Percentiles rank a stretch among this genome's conserved stretches.
Conservation (phyloP, 2,888 invertebrate species). For the Spialia ferax region DNA sequence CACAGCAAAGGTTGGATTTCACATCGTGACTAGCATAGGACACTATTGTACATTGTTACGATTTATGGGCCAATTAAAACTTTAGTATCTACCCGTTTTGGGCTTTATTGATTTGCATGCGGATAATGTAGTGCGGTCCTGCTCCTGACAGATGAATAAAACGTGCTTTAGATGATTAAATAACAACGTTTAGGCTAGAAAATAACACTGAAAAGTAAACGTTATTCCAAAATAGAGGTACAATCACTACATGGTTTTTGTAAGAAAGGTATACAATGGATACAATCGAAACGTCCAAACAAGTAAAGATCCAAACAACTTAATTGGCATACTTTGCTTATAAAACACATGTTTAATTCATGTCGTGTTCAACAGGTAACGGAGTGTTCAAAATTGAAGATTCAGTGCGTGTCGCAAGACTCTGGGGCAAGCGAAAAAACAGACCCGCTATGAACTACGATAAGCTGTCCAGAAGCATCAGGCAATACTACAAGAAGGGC, state of each 20-base stretch:
- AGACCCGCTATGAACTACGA: constrained; percentile 99
- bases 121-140: constrained; percentile 22
- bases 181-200: background rate
- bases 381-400: constrained; percentile 99
- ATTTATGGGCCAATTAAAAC: constrained; percentile 49
- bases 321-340: constrained; percentile 45
- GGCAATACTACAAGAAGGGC: constrained; percentile 99
- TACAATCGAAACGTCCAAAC: background rate
- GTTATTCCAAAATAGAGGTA: background rate
- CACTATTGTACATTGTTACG: constrained; percentile 56
- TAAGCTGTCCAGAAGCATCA: constrained; percentile 98
- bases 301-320: constrained; percentile 13
- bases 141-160: constrained; percentile 23
- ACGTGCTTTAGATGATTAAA: constrained; percentile 6
- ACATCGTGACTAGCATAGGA: constrained; percentile 64
- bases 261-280: background rate
- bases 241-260: background rate
- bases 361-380: constrained; percentile 82
- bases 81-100: constrained; percentile 32
- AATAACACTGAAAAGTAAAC: background rate
- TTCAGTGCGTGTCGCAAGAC: constrained; percentile 97
- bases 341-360: constrained; percentile 67
- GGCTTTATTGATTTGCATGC: constrained; percentile 38
- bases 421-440: constrained; percentile 99
- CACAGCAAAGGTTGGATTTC: constrained; percentile 67